Base-by-base conservation (phyloP, 2,113 vertebrate genomes). In the Corythoichthys haematopterus region DNA sequence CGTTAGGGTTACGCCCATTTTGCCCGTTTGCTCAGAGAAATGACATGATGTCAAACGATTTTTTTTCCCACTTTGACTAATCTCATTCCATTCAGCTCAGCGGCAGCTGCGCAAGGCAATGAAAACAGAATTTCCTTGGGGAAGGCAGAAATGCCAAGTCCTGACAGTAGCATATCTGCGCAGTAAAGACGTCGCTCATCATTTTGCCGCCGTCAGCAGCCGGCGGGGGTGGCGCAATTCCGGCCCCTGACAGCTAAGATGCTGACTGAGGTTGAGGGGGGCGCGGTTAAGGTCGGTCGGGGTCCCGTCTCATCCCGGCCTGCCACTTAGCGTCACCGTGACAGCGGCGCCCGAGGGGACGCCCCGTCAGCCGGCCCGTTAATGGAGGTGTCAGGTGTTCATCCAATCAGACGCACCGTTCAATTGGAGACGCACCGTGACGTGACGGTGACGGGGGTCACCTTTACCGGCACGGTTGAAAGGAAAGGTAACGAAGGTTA, bases 1-100 rank as follows among this genome's bases (percentile, higher is more conserved):
- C 80, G n/a, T 76, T 78, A 74, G 81, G 80, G 72, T 85, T 85
- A 87, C 66, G 84, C n/a, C n/a, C n/a, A n/a, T n/a, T n/a, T n/a
- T n/a, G n/a, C n/a, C n/a, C n/a, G n/a, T n/a, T n/a, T n/a, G n/a
- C n/a, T n/a, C n/a, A n/a, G n/a, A n/a, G n/a, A n/a, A n/a, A n/a
- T n/a, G n/a, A n/a, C n/a, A n/a, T n/a, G n/a, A n/a, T n/a, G n/a
- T n/a, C n/a, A n/a, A n/a, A n/a, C n/a, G n/a, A n/a, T 2, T 5
- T 43, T 43, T 46, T 5, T 2, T 10, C 45, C 45, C 4, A 46
- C 11, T 46, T 10, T 46, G 45, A n/a, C n/a, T n/a, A n/a, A n/a
- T n/a, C n/a, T n/a, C n/a, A n/a, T n/a, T n/a, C n/a, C n/a, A n/a
- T n/a, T n/a, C n/a, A n/a, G n/a, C n/a, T n/a, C n/a, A n/a, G n/a